Conservation (phyloP, 2,888 invertebrate species). For the Trypoxylon attenuatum region DNA sequence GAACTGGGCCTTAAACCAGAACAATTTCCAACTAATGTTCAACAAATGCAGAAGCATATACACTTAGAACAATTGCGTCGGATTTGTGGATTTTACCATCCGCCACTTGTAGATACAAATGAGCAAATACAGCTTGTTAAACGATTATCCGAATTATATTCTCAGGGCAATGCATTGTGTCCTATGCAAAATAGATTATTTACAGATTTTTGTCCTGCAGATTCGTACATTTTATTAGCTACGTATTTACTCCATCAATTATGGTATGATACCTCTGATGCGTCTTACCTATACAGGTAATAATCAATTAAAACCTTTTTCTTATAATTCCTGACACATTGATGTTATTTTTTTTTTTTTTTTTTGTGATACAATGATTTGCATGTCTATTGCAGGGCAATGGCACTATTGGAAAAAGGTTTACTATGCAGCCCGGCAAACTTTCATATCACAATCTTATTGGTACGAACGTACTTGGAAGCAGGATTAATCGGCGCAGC, state of each 20-base stretch:
- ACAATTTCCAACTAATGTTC: constrained; percentile 73
- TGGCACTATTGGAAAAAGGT: constrained; percentile 66
- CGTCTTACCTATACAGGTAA: constrained; percentile 70
- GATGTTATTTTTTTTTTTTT: neutral
- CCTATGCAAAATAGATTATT: constrained; percentile 77
- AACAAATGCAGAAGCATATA: constrained; percentile 89
- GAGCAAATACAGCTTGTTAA: constrained; percentile 62
- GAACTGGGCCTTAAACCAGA: constrained; percentile 68
- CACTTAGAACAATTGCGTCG: constrained; percentile 86
- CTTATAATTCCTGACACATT: neutral
- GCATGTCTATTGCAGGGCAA: constrained; percentile 58
- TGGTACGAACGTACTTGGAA: constrained; percentile 85
- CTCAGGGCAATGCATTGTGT: constrained; percentile 65
- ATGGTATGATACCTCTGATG: constrained; percentile 75
- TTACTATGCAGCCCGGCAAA: constrained; percentile 84
- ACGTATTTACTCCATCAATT: constrained; percentile 81
- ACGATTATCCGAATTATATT: constrained; percentile 65
- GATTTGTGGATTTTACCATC: constrained; percentile 81
- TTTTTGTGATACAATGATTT: neutral
- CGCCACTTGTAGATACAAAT: constrained; percentile 59
- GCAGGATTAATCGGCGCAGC: constrained; percentile 69
- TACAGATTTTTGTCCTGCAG: constrained; percentile 85
- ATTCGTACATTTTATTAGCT: constrained; percentile 87
- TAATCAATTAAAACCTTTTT: neutral
- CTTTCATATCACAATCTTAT: constrained; percentile 90